These are phyloP conservation scores for Rhogogaster chlorosoma DNA, from an alignment of 2,888 invertebrate genomes.

Conservation along the genomic window DNA sequence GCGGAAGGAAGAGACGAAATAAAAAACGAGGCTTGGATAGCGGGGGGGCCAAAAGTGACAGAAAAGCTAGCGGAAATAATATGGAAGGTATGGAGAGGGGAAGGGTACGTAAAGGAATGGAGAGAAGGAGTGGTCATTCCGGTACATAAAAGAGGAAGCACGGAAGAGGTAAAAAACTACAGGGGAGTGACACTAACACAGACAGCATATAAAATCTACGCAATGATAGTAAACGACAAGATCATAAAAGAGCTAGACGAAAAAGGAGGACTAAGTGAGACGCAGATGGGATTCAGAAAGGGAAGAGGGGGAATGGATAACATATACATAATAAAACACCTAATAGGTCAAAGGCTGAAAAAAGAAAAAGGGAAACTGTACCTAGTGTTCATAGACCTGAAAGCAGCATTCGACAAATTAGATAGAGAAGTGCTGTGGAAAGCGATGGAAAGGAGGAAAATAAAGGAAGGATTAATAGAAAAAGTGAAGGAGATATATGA, in stretches of 20 bases:
- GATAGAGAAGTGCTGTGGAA: too few relatives aligned
- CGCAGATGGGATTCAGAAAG: slow-evolving; percentile 54
- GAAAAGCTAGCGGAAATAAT: not conserved
- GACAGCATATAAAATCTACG: slow-evolving; percentile 49
- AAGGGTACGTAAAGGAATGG: slow-evolving; percentile 41
- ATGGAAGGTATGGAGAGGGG: slow-evolving; percentile 24
- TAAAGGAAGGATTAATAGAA: too few relatives aligned
- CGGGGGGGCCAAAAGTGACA: not conserved
- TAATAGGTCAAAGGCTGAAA: too few relatives aligned
- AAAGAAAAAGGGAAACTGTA: too few relatives aligned
- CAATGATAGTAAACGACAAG: slow-evolving; percentile 45
- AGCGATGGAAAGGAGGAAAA: too few relatives aligned
- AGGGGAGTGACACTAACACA: slow-evolving; percentile 53
- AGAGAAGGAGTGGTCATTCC: slow-evolving; percentile 46
- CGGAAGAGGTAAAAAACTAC: slow-evolving; percentile 43
- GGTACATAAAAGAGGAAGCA: slow-evolving; percentile 34
- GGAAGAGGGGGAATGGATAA: too few relatives aligned
- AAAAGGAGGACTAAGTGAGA: too few relatives aligned
- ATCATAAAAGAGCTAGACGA: slow-evolving; percentile 45
- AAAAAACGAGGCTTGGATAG: too few relatives aligned
- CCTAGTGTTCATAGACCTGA: too few relatives aligned
- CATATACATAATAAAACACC: too few relatives aligned
- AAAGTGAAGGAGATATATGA: too few relatives aligned
- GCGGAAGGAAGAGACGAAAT: not conserved
- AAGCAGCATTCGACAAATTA: too few relatives aligned